Evolutionary conservation across 2,888 invertebrate species (phyloP).

Genomic region (Bimastos eiseni): DNA sequence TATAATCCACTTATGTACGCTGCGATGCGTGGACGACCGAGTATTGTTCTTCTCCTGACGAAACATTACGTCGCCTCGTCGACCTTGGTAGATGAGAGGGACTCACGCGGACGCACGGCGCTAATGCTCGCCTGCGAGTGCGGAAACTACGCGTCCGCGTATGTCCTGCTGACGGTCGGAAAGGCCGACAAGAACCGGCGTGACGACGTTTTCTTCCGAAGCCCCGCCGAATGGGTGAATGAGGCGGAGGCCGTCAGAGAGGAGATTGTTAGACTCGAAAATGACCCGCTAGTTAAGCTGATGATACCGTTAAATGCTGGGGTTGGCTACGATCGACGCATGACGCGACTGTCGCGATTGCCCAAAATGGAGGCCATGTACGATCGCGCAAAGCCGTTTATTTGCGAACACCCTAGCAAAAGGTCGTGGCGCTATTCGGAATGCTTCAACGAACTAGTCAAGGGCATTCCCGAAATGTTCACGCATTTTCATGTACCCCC

Average conservation of each 20-base stretch:
- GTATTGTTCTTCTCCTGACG: not conserved
- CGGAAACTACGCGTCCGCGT: conserved; percentile 25
- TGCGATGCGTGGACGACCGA: conserved; percentile 14
- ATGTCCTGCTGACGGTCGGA: conserved; percentile 21
- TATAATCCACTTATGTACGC: conserved; percentile 29
- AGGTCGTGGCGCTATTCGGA: not conserved
- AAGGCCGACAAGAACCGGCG: not conserved
- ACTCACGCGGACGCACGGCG: not conserved
- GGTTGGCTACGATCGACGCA: not conserved
- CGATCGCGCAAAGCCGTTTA: not conserved
- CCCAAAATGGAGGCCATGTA: conserved; percentile 13
- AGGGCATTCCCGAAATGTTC: conserved; percentile 21
- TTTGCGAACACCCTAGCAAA: not conserved
- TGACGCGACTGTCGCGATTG: not conserved
- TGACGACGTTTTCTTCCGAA: conserved; percentile 22
- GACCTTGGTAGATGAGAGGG: not conserved
- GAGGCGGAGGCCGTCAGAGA: not conserved
- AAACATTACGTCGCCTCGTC: not conserved
- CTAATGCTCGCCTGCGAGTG: conserved; percentile 21
- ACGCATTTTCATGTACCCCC: conserved; percentile 8
- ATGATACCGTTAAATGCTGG: not conserved
- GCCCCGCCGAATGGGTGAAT: conserved; percentile 18
- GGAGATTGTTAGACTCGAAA: not conserved
- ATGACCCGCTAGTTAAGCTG: not conserved
- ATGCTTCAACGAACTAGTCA: not conserved